Evolutionary conservation across 2,888 invertebrate genomes (phyloP).

Genomic region (Adelognathus sp.): DNA sequence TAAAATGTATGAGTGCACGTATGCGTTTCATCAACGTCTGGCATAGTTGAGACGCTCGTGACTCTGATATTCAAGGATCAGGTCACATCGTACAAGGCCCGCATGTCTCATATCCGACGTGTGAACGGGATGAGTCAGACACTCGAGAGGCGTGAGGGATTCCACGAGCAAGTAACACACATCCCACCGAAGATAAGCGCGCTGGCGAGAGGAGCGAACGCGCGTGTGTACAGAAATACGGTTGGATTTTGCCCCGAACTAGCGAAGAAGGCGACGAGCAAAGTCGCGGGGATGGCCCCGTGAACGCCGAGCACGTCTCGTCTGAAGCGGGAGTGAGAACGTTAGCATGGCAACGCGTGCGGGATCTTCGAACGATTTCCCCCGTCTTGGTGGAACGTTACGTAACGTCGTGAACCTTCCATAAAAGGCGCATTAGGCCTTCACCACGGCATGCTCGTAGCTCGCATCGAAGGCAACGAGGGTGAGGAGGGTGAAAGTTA

Average conservation of each 20-base stretch:
- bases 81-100: neutral
- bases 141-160: neutral
- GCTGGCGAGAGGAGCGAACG: neutral
- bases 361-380: constrained; percentile 11
- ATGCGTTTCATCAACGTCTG: neutral
- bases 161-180: constrained; percentile 5
- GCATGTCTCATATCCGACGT: constrained; percentile 6
- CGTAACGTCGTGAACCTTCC: constrained; percentile 60
- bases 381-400: constrained; percentile 21
- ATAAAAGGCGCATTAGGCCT: constrained; percentile 66
- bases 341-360: constrained; percentile 3
- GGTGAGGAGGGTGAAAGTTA: constrained; percentile 15
- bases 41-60: neutral
- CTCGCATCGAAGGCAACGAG: constrained; percentile 25
- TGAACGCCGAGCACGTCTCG: neutral
- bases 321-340: constrained; percentile 1
- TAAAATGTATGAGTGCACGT: neutral
- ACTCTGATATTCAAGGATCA: neutral
- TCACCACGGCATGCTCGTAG: constrained; percentile 55
- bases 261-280: neutral
- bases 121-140: neutral
- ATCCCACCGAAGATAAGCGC: neutral
- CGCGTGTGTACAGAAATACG: constrained; percentile 17
- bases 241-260: neutral
- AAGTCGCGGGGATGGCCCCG: neutral